Base-by-base conservation (phyloP, 2,888 invertebrate species). In the Clostera curtula region DNA sequence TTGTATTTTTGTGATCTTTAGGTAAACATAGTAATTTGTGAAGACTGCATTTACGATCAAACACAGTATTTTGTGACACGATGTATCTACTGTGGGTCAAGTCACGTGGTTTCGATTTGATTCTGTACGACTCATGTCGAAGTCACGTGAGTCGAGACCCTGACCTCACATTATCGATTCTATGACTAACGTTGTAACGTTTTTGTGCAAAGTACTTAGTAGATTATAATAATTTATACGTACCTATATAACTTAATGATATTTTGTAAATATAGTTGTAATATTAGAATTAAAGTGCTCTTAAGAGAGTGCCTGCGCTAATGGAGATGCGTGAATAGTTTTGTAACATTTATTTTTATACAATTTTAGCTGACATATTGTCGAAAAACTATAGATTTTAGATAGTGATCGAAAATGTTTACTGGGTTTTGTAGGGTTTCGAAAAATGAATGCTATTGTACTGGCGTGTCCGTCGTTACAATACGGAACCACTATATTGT, bases 191-290 rank as follows among this genome's bases (percentile, higher is more conserved):
- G 60, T 71, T 74, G 71, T 79, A 73, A 75, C 71, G 67, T 66
- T 67, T n/a, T 70, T 80, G 80, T 79, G 82, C 82, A 82, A 77
- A 79, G 83, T 83, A 83, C 83, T 83, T 83, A 83, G 69, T 83
- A 83, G 83, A 64, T 65, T 73, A 73, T 79, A 80, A 75, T 83
- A 80, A 82, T 82, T 82, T 82, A 83, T 82, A 70, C 63, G 62
- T 70, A 68, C 57, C 40, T 61, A 60, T 56, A 52, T 76, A 74
- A 73, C 54, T 63, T 70, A 67, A 71, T 45, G 45, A 60, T 72
- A 71, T 62, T 58, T 27, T 79, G 82, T 82, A 83, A 65, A 83
- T 83, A 83, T 79, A 79, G 72, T 28, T 35, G 40, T 72, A 71
- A 20, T 23, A 11, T 3, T 43, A 47, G 46, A 35, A 27, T 41